A percentile compares a stretch with the other conserved stretches of the same genome.
phyloP scores from a whole-genome alignment of 23 tunicate species.

The Ascidia mentula region DNA sequence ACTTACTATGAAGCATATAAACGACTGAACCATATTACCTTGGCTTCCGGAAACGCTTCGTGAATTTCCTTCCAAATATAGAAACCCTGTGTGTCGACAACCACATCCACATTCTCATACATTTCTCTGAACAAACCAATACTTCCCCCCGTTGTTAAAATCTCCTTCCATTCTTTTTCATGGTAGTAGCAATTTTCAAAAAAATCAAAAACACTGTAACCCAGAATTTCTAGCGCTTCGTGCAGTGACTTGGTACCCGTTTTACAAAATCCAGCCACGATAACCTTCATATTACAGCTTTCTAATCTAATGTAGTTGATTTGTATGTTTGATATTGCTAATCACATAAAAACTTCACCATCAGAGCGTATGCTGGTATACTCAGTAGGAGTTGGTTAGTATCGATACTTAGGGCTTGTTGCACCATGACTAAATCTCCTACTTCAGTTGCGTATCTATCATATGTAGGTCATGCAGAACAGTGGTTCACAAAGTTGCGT shows the following conservation, averaged over 20 bases:
- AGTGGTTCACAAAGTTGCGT: too few species aligned
- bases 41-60: constrained; percentile 8
- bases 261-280: background rate
- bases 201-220: background rate
- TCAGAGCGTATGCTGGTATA: too few species aligned
- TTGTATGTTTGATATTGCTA: too few species aligned
- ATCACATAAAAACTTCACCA: too few species aligned
- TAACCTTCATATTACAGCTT: background rate
- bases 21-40: too few species aligned
- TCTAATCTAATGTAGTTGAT: too few species aligned
- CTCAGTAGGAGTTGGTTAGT: too few species aligned
- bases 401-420: too few species aligned
- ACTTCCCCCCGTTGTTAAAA: background rate
- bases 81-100: background rate
- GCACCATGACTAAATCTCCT: too few species aligned
- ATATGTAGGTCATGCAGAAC: too few species aligned
- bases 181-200: background rate
- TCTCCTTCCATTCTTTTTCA: background rate
- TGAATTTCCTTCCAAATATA: background rate
- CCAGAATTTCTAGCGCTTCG: background rate
- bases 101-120: background rate
- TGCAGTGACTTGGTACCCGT: background rate
- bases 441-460: too few species aligned
- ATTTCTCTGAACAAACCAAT: background rate
- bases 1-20: too few species aligned